Conservation (phyloP, 2,797 vertebrate genomes). For the Adrianichthys oophorus region DNA sequence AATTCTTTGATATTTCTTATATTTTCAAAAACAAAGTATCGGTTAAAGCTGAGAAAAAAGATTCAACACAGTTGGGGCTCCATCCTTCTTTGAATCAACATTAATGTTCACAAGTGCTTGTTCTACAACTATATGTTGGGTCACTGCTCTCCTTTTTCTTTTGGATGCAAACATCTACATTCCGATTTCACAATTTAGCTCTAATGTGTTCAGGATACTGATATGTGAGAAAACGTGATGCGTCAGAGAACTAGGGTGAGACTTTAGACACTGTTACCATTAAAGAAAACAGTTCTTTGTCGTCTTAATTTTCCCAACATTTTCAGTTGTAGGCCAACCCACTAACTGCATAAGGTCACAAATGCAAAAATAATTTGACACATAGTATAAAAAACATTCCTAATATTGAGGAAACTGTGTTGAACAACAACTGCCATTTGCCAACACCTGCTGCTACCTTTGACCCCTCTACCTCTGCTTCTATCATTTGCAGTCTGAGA, state of each 20-base stretch:
- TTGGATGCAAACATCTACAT: neutral
- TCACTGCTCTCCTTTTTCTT: neutral
- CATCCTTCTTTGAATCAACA: neutral
- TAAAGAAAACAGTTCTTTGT: conserved; percentile 3
- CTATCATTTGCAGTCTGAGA: too few species aligned
- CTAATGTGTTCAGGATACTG: neutral
- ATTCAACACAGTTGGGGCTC: neutral
- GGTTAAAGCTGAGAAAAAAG: neutral
- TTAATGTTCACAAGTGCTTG: too few species aligned
- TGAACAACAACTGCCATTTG: too few species aligned
- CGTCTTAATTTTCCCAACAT: conserved; percentile 36
- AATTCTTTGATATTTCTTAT: conserved; percentile 10
- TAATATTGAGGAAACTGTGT: too few species aligned
- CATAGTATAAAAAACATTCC: neutral
- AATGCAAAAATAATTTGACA: conserved; percentile 35
- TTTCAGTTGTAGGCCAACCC: conserved; percentile 49
- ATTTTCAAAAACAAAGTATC: neutral
- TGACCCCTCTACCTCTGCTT: too few species aligned
- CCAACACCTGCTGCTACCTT: too few species aligned
- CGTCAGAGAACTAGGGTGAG: too few species aligned
- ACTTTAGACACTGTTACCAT: conserved; percentile 3
- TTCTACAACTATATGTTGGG: neutral
- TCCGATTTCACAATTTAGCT: conserved; percentile 10
- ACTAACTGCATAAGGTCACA: conserved; percentile 24
- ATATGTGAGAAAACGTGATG: neutral